A percentile compares a stretch with the other conserved stretches of the same genome.
phyloP scores from a whole-genome alignment of 2,888 invertebrate species.

The Mythimna impura region DNA sequence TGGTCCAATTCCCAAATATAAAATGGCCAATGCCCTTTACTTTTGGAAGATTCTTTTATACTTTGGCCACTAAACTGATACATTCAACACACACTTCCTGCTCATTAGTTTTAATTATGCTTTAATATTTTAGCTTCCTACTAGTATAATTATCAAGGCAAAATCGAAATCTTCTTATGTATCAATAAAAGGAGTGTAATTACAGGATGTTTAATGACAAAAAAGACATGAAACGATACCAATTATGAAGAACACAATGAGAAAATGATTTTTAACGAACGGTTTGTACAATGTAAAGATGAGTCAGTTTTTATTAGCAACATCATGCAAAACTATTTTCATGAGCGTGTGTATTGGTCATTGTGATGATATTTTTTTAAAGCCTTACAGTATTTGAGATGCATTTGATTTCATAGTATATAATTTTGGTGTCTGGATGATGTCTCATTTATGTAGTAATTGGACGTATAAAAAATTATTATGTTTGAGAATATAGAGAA shows the following conservation, averaged over 20 bases:
- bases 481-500: background rate
- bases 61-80: no score
- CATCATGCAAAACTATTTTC: slow-evolving; percentile 7
- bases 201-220: slow-evolving; percentile 17
- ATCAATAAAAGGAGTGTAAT: background rate
- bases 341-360: slow-evolving; percentile 11
- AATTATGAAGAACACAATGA: slow-evolving; percentile 28
- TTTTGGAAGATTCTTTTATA: no score
- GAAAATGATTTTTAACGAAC: slow-evolving; percentile 19
- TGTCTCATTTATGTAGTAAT: background rate
- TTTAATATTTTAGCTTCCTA: no score
- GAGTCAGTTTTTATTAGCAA: slow-evolving; percentile 3
- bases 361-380: slow-evolving; percentile 6
- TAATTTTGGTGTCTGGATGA: background rate
- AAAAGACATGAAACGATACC: background rate
- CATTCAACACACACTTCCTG: no score
- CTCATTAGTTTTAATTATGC: no score
- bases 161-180: slow-evolving; percentile 1
- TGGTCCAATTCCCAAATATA: no score
- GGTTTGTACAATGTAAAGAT: background rate
- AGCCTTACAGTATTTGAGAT: background rate
- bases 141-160: background rate
- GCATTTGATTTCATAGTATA: background rate
- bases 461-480: background rate
- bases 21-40: no score